phyloP scores from a whole-genome alignment of 1,140 invertebrate genomes.

The Meloidogyne exigua region DNA sequence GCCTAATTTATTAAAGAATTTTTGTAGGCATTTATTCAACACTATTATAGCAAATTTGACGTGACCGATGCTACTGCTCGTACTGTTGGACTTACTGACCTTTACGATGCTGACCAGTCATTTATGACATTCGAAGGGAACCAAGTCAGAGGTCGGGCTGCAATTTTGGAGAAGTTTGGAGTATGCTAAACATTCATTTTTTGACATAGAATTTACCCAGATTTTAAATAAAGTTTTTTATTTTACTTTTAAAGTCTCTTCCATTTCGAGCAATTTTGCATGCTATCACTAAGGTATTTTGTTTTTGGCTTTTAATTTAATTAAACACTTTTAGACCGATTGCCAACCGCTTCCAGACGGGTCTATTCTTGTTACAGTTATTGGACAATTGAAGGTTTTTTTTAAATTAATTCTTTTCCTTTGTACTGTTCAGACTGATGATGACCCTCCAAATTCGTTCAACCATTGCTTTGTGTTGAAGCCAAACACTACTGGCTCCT shows the following conservation, averaged over 20 bases:
- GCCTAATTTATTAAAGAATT: not conserved
- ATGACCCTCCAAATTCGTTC: conserved; percentile 61
- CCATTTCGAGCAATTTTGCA: conserved; percentile 59
- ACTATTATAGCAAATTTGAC: conserved; percentile 62
- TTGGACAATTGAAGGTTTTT: conserved; percentile 60
- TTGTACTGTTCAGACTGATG: conserved; percentile 53
- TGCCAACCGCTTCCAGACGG: conserved; percentile 61
- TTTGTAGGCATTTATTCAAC: conserved; percentile 44
- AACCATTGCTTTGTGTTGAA: conserved; percentile 59
- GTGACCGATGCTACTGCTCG: conserved; percentile 47
- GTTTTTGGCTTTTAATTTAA: not conserved
- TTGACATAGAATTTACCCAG: no score
- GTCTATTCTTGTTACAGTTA: conserved; percentile 59
- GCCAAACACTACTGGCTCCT: conserved; percentile 55
- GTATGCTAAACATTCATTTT: conserved; percentile 34
- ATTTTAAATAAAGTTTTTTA: not conserved
- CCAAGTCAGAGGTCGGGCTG: conserved; percentile 55
- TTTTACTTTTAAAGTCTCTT: conserved; percentile 46
- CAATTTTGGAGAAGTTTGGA: conserved; percentile 58
- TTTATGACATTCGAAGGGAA: conserved; percentile 62
- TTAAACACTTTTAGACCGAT: conserved; percentile 30
- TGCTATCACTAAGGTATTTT: conserved; percentile 54
- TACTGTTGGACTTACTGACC: conserved; percentile 41
- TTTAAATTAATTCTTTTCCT: not conserved
- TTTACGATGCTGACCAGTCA: conserved; percentile 60